Percentiles rank a stretch among this genome's conserved stretches.
These are phyloP conservation scores for Enteromius radiatus DNA, from an alignment of 2,797 vertebrate species.

Conservation along the genomic window DNA sequence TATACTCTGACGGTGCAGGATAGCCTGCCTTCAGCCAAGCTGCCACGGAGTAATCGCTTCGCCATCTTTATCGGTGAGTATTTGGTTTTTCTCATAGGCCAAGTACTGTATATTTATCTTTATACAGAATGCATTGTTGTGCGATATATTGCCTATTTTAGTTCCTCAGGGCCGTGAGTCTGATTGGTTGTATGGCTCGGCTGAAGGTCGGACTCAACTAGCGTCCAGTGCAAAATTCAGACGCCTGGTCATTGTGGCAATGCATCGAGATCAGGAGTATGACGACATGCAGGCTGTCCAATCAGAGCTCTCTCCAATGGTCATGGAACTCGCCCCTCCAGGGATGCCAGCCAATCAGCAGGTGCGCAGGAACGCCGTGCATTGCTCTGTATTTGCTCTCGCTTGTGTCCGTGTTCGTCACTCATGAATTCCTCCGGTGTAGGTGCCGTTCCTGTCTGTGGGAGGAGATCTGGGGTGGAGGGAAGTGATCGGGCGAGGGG, in stretches of 20 bases:
- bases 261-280: conserved; percentile 93
- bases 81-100: neutral
- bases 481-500: conserved; percentile 78
- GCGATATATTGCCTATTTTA: too few species aligned
- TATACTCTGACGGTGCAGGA: conserved; percentile 93
- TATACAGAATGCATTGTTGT: neutral
- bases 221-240: conserved; percentile 86
- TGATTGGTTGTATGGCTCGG: conserved; percentile 92
- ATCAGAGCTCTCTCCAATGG: conserved; percentile 88
- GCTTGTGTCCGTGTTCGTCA: neutral
- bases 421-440: neutral
- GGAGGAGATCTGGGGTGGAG: conserved; percentile 92
- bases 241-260: conserved; percentile 85
- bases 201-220: conserved; percentile 88
- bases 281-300: conserved; percentile 91
- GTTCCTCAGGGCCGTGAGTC: conserved; percentile 95
- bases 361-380: conserved; percentile 71
- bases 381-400: neutral
- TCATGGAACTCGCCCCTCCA: conserved; percentile 91
- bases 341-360: conserved; percentile 88
- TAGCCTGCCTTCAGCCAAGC: conserved; percentile 78
- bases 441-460: conserved; percentile 95
- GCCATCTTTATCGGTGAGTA: conserved; percentile 96
- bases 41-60: conserved; percentile 85
- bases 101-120: neutral